Conservation (phyloP, 2,888 invertebrate genomes). For the Lasioglossum villosulum region DNA sequence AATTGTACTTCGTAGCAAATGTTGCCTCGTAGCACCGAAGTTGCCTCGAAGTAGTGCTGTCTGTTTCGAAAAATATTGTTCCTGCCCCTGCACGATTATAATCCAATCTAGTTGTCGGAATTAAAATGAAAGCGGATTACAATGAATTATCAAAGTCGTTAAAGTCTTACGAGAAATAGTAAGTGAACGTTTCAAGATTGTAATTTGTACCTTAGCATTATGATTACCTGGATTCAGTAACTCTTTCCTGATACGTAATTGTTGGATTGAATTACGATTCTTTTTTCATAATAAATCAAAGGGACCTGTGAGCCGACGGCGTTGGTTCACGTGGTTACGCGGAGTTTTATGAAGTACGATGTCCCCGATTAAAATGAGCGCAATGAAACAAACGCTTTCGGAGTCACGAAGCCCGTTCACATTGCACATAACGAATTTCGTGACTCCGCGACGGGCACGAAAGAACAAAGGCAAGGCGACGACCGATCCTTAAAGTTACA, state of each 20-base stretch:
- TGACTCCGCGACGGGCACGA: slow-evolving; percentile 58
- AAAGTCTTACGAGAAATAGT: neutral
- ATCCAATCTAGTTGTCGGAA: neutral
- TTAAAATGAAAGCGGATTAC: neutral
- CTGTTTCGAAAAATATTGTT: neutral
- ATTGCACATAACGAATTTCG: slow-evolving; percentile 68
- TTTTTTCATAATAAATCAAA: slow-evolving; percentile 24
- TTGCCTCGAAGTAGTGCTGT: neutral
- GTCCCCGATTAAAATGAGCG: slow-evolving; percentile 67
- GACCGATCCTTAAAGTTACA: slow-evolving; percentile 59
- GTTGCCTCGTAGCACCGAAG: neutral
- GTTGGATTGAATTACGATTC: neutral
- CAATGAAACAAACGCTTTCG: slow-evolving; percentile 66
- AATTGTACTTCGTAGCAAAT: neutral
- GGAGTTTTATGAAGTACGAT: slow-evolving; percentile 64
- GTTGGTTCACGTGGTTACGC: slow-evolving; percentile 29
- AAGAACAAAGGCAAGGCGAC: slow-evolving; percentile 57
- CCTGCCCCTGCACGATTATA: neutral
- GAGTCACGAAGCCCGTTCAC: slow-evolving; percentile 66
- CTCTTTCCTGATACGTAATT: neutral
- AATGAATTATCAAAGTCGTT: neutral
- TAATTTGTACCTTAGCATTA: neutral
- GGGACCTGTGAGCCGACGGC: slow-evolving; percentile 44
- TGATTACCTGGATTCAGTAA: neutral
- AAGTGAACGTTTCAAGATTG: neutral